phyloP scores from a whole-genome alignment of 2,797 vertebrate genomes.

The Scolopax rusticola region DNA sequence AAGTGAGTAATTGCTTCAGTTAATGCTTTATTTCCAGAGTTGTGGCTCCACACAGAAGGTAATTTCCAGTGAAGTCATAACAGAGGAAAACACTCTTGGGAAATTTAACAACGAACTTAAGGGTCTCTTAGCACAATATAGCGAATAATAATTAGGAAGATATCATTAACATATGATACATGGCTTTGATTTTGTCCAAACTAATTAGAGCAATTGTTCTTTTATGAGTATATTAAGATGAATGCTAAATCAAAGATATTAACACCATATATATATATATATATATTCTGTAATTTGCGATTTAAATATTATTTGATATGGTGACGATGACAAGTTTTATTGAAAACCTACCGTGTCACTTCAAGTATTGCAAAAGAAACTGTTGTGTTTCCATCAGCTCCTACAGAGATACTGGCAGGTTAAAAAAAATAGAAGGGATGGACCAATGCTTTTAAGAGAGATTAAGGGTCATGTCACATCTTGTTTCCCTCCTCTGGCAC shows the following conservation, averaged over 20 bases:
- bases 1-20: constrained; percentile 71
- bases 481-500: neutral
- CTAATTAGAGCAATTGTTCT: constrained; percentile 30
- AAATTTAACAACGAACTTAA: constrained; percentile 32
- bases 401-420: neutral
- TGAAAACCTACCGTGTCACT: neutral
- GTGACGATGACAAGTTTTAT: neutral
- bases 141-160: constrained; percentile 49
- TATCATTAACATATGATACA: constrained; percentile 48
- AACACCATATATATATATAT: neutral
- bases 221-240: neutral
- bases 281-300: neutral
- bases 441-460: neutral
- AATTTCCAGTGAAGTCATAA: constrained; percentile 48
- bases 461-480: neutral
- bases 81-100: constrained; percentile 52
- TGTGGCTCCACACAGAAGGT: constrained; percentile 35
- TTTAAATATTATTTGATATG: neutral
- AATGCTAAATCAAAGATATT: neutral
- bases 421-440: neutral
- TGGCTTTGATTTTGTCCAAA: constrained; percentile 36
- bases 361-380: neutral
- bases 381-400: neutral
- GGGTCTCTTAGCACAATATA: constrained; percentile 43
- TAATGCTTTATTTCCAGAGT: constrained; percentile 70